Evolutionary conservation across 2,113 vertebrate species (phyloP).

Genomic region (Leptocoma aspasia): DNA sequence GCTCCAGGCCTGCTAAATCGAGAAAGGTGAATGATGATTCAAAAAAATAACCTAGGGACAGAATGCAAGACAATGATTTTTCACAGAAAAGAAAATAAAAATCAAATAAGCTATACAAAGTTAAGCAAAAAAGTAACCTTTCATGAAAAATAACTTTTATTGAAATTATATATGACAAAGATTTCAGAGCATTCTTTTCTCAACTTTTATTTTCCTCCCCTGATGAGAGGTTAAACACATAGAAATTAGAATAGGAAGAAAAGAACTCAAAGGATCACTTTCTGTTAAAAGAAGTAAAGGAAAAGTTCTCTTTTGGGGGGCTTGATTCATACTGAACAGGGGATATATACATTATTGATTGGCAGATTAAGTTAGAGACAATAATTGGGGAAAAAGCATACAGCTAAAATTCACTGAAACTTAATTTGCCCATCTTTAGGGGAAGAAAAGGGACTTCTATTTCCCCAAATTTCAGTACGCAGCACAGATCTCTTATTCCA

Average conservation of each 20-base stretch:
- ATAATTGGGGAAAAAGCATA: not conserved
- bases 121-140: conserved; percentile 47
- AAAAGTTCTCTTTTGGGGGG: not conserved
- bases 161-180: conserved; percentile 59
- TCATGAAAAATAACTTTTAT: conserved; percentile 36
- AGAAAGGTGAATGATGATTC: conserved; percentile 91
- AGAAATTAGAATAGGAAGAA: not conserved
- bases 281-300: not conserved
- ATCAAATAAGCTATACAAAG: conserved; percentile 53
- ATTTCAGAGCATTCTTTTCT: not conserved
- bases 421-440: not conserved
- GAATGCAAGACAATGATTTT: conserved; percentile 77
- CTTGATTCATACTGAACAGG: not conserved
- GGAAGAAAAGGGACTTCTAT: not conserved
- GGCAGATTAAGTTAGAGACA: not conserved
- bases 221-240: not conserved
- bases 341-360: not conserved
- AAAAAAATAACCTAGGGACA: conserved; percentile 90
- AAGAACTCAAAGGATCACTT: not conserved
- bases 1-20: conserved; percentile 91
- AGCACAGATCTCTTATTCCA: not conserved
- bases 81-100: conserved; percentile 61
- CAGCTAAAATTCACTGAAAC: not conserved
- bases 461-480: not conserved
- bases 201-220: not conserved